Evolutionary conservation across 1,140 invertebrate genomes (phyloP).

Genomic region (Danaus melanippus): DNA sequence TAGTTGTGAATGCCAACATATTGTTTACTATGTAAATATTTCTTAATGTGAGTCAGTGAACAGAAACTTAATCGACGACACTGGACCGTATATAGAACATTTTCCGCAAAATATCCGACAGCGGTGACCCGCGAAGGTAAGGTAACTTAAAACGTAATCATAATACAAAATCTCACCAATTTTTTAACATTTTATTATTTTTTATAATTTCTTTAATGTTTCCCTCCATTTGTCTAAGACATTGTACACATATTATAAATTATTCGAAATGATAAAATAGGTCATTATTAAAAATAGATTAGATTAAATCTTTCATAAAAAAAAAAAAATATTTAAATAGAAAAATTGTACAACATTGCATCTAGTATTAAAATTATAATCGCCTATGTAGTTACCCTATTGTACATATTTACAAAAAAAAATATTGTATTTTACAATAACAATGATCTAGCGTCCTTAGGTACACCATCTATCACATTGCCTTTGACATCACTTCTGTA

Average conservation of each 20-base stretch:
- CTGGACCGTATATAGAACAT: slow-evolving; percentile 34
- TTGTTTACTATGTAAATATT: slow-evolving; percentile 3
- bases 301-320: slow-evolving; percentile 69
- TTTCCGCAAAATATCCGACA: slow-evolving; percentile 44
- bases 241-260: slow-evolving; percentile 71
- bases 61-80: slow-evolving; percentile 39
- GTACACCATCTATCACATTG: slow-evolving; percentile 70
- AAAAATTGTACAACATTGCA: slow-evolving; percentile 70
- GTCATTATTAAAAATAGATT: slow-evolving; percentile 68
- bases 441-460: slow-evolving; percentile 69
- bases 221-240: slow-evolving; percentile 59
- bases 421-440: slow-evolving; percentile 63
- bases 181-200: slow-evolving; percentile 69
- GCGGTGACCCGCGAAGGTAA: slow-evolving; percentile 33
- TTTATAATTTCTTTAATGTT: slow-evolving; percentile 69
- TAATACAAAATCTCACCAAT: slow-evolving; percentile 58
- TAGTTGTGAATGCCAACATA: neutral
- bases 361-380: slow-evolving; percentile 68
- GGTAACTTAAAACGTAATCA: slow-evolving; percentile 38
- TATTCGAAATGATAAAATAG: slow-evolving; percentile 71
- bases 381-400: slow-evolving; percentile 62
- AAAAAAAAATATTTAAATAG: slow-evolving; percentile 68
- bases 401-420: slow-evolving; percentile 69
- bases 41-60: neutral
- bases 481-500: slow-evolving; percentile 36